Conservation (phyloP, 2,888 invertebrate genomes). For the Callyntrura sp. region DNA sequence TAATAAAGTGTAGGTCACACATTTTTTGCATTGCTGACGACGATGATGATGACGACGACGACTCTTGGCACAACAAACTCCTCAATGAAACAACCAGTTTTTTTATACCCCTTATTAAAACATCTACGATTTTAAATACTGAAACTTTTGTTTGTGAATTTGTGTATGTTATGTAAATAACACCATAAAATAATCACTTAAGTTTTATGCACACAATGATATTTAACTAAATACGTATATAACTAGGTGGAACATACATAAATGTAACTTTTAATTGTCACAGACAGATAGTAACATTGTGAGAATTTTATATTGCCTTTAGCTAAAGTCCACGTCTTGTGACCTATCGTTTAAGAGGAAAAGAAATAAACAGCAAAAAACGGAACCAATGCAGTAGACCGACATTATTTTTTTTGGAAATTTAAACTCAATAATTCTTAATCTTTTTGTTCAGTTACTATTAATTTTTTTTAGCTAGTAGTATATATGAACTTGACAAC, state of each 20-base stretch:
- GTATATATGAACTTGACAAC: background rate
- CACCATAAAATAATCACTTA: background rate
- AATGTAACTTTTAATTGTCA: slow-evolving; percentile 57
- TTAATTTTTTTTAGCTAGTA: background rate
- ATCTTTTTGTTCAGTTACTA: background rate
- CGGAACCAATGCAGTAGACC: background rate
- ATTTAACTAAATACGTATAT: slow-evolving; percentile 27
- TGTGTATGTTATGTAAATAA: slow-evolving; percentile 22
- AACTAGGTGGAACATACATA: slow-evolving; percentile 24
- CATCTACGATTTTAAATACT: slow-evolving; percentile 71
- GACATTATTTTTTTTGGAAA: background rate
- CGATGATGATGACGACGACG: slow-evolving; percentile 67
- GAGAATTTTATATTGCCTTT: slow-evolving; percentile 61
- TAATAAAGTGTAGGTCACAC: slow-evolving; percentile 64
- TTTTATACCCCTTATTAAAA: slow-evolving; percentile 52
- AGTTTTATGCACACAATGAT: slow-evolving; percentile 5
- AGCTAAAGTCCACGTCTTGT: background rate
- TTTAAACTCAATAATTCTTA: background rate
- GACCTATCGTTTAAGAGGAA: background rate
- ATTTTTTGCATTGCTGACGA: slow-evolving; percentile 72
- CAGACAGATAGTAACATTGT: slow-evolving; percentile 69
- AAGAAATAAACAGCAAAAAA: background rate
- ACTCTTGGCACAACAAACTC: slow-evolving; percentile 72
- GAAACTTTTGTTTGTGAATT: slow-evolving; percentile 45
- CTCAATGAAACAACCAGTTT: slow-evolving; percentile 66